Evolutionary conservation across 92 coral and sea anemone species (phyloP), one percentile per base, ranked within the genome.

Genomic region (Phymanthus crucifer): DNA sequence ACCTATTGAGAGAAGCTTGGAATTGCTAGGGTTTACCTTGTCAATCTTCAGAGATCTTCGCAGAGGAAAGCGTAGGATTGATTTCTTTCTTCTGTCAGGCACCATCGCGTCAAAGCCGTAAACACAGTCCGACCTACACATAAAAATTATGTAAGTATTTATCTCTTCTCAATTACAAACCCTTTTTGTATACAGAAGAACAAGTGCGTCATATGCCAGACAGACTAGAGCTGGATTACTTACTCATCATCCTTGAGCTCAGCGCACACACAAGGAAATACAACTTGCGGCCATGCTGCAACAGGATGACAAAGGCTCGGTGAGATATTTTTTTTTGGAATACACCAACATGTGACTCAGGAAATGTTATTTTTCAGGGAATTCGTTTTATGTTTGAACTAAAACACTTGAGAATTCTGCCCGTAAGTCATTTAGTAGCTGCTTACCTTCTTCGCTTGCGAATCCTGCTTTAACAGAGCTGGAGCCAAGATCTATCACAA

Each of bases 201-300:
- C 5, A 38, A 38, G 7, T 38, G 45, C 5, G 9, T 6, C 58
- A 50, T 21, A 50, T 50, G 19, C 21, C 4, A 14, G 58, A 50
- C 21, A 50, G 16, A 3, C 4, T 17, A 6, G 4, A 17, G 16
- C 58, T 50, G 66, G 12, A 58, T 12, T 50, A 87, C 95, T 80
- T 84, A 95, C 98, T 90, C 87, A 70, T 95, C 89, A 31, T 87
- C 95, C 68, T 90, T 93, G 54, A 88, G 82, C 18, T 88, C 85
- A 27, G 98, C 95, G 68, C 93, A 88, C 29, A 95, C 94, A 81
- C 97, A 95, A 8, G 98, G 98, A 43, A 95, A 86, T 29, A 95
- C 85, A 13, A 93, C 97, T 81, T 93, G 97, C 9, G 98, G 98
- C 98, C 98, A 95, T 4, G 97, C 98, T 94, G 79, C 5, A 43